Base-by-base conservation (phyloP, 2,797 vertebrate genomes). In the Anableps anableps region DNA sequence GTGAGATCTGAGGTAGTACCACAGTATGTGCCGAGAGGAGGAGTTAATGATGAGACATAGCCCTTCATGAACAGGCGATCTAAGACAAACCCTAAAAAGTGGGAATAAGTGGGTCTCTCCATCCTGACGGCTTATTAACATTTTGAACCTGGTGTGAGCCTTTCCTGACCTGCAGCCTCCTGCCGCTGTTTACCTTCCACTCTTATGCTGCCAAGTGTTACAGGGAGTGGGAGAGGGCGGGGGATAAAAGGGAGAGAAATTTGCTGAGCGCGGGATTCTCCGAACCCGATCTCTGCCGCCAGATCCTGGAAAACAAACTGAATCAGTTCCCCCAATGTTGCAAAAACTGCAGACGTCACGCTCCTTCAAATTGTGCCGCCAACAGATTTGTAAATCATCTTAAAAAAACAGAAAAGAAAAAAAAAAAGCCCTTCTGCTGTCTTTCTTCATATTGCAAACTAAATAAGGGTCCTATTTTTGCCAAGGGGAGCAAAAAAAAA, bases 1-100 rank as follows among this genome's bases (percentile, higher is more conserved):
- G 47, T 16, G 10, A 83, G 78, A 77, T 80, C 83, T 92, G 91
- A 93, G 91, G 91, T 93, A 92, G 93, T 82, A 83, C 81, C 41
- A 60, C 58, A 58, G 58, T 34, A 31, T 50, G 36, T 86, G 85
- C 62, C 60, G 34, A 74, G 77, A 66, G 81, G 50, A 64, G 47
- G 0, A 62, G 58, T 68, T 82, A 64, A 78, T 77, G 75, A 17
- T 2, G 19, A 74, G 50, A 85, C 50, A 29, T 10, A 45, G 51
- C 29, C 60, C 26, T 82, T 75, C 53, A 53, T 68, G 29, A 58
- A 41, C 9, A 19, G 75, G 60, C 48, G 36, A 50, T 43, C 14
- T 17, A 8, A 45, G 68, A n/a, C 41, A 45, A 29, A 58, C 47
- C 70, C n/a, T 50, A 51, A 78, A 19, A 26, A 80, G 79, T 6